Evolutionary conservation across 1,140 invertebrate genomes (phyloP), one percentile per base, ranked within the genome.

Genomic region (Rhynchophorus ferrugineus): DNA sequence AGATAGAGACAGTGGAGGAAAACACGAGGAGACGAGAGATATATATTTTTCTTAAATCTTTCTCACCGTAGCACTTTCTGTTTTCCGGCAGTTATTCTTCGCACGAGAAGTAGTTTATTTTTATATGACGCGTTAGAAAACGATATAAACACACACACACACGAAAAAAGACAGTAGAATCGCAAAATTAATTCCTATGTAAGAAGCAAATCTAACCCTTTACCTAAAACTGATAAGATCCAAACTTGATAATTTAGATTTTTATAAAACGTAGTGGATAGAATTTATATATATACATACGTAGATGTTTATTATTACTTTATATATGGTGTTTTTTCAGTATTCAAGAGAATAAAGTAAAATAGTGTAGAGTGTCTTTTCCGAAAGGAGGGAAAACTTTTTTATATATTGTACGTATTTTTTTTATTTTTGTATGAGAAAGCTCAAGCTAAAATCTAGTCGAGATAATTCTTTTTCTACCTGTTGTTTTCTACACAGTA

Each of bases 371-470:
- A 62, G 62, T 65, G 61, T 68, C 66, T 68, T 54, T 64, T 64
- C 24, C 5, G 24, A 6, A 11, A 29, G 11, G 24, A 69, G n/a
- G n/a, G n/a, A n/a, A n/a, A n/a, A n/a, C n/a, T 68, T 66, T 68
- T 68, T 69, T 68, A 68, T 69, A 69, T 69, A 69, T 66, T 63
- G 59, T 65, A 67, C 66, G 65, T 68, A 69, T 69, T 69, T 69
- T 29, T 61, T 69, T 69, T 68, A 68, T 69, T 69, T 69, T 69
- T 69, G 66, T 69, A 68, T 68, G 59, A 68, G 60, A 69, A 29
- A 68, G 68, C 68, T 69, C 68, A 69, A 69, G 65, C 65, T 65
- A 61, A 63, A 64, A 65, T 69, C 68, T 69, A 69, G 68, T 69
- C 68, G 24, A 6, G 5, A 63, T 59, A 58, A 57, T 63, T 49